A percentile compares a stretch with the other conserved stretches of the same genome.
Evolutionary conservation across 2,113 vertebrate species (phyloP).

Genomic region (Tyto alba): DNA sequence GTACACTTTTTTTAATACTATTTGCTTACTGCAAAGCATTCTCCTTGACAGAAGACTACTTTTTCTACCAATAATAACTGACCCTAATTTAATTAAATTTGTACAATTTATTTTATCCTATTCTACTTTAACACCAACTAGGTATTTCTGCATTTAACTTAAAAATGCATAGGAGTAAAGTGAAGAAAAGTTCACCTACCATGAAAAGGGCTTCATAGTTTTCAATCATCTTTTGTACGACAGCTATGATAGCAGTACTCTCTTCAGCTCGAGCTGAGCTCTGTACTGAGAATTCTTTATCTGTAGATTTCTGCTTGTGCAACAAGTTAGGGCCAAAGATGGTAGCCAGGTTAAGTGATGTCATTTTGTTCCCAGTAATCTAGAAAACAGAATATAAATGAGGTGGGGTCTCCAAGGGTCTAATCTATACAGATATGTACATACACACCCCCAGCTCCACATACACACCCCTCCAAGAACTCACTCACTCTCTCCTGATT

Average conservation of each 20-base stretch:
- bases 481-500: fast-evolving
- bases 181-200: conserved; percentile 71
- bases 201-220: conserved; percentile 86
- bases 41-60: not conserved
- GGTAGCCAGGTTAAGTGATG: conserved; percentile 92
- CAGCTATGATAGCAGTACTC: conserved; percentile 87
- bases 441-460: no score
- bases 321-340: conserved; percentile 96
- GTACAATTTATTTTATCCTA: not conserved
- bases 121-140: not conserved
- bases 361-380: conserved; percentile 98
- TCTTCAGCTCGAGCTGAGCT: conserved; percentile 94
- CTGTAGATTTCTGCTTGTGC: conserved; percentile 92
- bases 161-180: not conserved
- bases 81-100: not conserved
- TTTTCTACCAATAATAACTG: not conserved
- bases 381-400: conserved; percentile 59
- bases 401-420: not conserved
- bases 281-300: conserved; percentile 94
- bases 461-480: no score
- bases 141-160: not conserved
- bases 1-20: not conserved
- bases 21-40: not conserved
- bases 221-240: conserved; percentile 92
- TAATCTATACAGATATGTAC: not conserved